phyloP scores from a whole-genome alignment of 2,888 invertebrate species.

The Drosophila peninsularis region DNA sequence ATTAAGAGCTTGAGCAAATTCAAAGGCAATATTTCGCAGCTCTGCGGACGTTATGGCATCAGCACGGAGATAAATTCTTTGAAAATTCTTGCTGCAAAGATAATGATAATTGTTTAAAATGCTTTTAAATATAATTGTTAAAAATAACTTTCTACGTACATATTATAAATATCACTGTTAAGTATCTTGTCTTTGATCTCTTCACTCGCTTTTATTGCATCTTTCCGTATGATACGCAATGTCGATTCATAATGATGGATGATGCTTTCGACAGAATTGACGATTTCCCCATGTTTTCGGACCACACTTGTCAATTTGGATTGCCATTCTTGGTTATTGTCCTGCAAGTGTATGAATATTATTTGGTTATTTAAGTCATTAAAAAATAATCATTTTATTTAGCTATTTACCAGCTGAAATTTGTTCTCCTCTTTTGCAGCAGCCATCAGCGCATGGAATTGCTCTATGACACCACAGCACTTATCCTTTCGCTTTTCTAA shows the following conservation, averaged over 20 bases:
- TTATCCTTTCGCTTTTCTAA: conserved; percentile 26
- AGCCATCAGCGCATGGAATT: conserved; percentile 40
- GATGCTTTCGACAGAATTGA: conserved; percentile 3
- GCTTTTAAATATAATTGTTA: no score
- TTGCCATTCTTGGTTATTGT: conserved; percentile 21
- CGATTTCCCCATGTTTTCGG: neutral
- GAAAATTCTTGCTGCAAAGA: conserved; percentile 33
- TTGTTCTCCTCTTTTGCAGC: conserved; percentile 22
- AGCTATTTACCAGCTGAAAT: conserved; percentile 21
- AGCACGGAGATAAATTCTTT: conserved; percentile 15
- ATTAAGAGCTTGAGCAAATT: conserved; percentile 15
- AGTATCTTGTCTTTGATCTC: conserved; percentile 4
- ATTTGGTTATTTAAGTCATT: neutral
- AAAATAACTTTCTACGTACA: conserved; percentile 35
- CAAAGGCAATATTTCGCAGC: neutral
- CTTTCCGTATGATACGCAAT: conserved; percentile 18
- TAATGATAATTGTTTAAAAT: neutral
- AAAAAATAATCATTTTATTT: no score
- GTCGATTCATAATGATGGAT: conserved; percentile 33
- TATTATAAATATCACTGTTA: conserved; percentile 40
- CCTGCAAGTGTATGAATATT: conserved; percentile 12
- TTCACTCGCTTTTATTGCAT: conserved; percentile 17
- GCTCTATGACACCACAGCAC: conserved; percentile 41
- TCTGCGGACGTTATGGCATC: neutral
- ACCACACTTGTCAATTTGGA: conserved; percentile 13